Conservation (phyloP, 2,888 invertebrate species). For the Panzeria rudis region DNA sequence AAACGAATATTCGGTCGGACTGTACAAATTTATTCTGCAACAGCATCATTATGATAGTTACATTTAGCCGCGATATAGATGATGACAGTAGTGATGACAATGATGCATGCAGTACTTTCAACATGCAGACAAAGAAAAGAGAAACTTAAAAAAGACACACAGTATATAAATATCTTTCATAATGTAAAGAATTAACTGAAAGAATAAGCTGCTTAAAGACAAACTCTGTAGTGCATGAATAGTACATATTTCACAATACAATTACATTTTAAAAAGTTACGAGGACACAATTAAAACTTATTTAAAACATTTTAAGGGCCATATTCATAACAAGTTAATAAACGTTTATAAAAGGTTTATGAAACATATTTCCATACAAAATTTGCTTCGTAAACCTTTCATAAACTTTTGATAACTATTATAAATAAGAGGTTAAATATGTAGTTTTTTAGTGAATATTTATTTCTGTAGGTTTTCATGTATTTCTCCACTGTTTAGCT, state of each 20-base stretch:
- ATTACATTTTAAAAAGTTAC: neutral
- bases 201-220: constrained; percentile 34
- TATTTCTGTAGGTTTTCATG: too few relatives aligned
- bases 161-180: neutral
- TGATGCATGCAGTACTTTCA: constrained; percentile 19
- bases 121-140: constrained; percentile 16
- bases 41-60: constrained; percentile 5
- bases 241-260: neutral
- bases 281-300: neutral
- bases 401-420: too few relatives aligned
- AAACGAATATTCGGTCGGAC: too few relatives aligned
- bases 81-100: constrained; percentile 41
- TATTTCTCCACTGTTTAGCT: too few relatives aligned
- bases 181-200: neutral
- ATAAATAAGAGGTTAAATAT: too few relatives aligned
- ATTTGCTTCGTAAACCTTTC: too few relatives aligned
- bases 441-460: too few relatives aligned
- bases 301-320: too few relatives aligned
- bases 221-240: neutral
- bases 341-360: too few relatives aligned
- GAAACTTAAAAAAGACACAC: neutral
- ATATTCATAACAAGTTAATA: too few relatives aligned
- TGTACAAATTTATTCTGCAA: neutral
- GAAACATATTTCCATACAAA: too few relatives aligned
- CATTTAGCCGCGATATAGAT: constrained; percentile 8